Evolutionary conservation across 2,888 invertebrate genomes (phyloP).

Genomic region (Linyphia triangularis): DNA sequence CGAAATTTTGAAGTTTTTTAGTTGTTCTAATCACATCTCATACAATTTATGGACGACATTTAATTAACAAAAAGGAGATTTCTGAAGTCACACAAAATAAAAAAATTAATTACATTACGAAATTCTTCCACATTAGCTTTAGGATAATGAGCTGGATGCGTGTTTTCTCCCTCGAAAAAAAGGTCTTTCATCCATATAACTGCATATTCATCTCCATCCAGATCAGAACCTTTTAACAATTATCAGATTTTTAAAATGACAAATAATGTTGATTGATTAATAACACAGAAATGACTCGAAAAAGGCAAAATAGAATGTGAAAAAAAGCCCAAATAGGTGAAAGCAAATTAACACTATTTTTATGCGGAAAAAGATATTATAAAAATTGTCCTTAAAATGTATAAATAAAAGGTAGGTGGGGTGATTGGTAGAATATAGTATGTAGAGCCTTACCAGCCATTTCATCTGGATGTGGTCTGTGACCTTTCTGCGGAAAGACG

Average conservation of each 20-base stretch:
- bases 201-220: slow-evolving; percentile 80
- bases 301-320: background rate
- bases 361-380: background rate
- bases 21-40: too few species aligned
- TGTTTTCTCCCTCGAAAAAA: slow-evolving; percentile 76
- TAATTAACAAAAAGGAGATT: too few species aligned
- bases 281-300: too few species aligned
- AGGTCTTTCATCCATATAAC: slow-evolving; percentile 79
- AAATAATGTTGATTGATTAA: too few species aligned
- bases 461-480: slow-evolving; percentile 80
- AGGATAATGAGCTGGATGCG: slow-evolving; percentile 69
- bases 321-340: background rate
- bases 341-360: background rate
- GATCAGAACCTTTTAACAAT: slow-evolving; percentile 79
- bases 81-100: too few species aligned
- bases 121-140: background rate
- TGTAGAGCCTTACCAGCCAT: slow-evolving; percentile 79
- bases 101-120: slow-evolving; percentile 12
- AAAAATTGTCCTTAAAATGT: too few species aligned
- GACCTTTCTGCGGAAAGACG: slow-evolving; percentile 80
- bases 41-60: too few species aligned
- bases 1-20: too few species aligned
- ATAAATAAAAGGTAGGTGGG: too few species aligned
- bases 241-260: background rate
- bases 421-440: too few species aligned